Percentiles rank a stretch among this genome's conserved stretches.
Conservation (phyloP, 2,797 vertebrate species). For the Iguana delicatissima region DNA sequence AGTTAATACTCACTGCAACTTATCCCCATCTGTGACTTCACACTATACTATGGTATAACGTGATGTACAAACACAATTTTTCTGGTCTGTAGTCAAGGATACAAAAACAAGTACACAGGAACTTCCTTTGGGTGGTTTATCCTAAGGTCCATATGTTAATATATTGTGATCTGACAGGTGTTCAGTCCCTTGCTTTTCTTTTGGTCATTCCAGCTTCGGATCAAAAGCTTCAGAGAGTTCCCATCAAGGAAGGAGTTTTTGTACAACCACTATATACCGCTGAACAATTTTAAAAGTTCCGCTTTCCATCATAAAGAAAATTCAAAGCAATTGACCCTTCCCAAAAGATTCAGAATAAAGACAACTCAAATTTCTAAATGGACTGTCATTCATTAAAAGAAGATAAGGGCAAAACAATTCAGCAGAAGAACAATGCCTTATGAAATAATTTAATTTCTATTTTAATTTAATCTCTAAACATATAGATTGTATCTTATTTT, state of each 20-base stretch:
- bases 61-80: neutral
- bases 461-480: slow-evolving; percentile 7
- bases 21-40: neutral
- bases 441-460: neutral
- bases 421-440: neutral
- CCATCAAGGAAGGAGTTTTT: neutral
- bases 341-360: neutral
- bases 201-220: neutral
- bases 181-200: neutral
- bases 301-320: neutral
- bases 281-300: neutral
- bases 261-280: neutral
- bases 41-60: neutral
- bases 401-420: neutral
- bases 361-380: neutral
- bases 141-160: neutral
- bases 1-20: neutral
- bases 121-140: neutral
- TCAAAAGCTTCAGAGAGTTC: neutral
- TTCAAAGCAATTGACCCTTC: neutral
- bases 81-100: neutral
- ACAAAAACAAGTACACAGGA: neutral
- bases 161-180: neutral
- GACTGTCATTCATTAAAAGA: neutral
- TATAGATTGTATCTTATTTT: neutral